Percentiles rank a stretch among this genome's conserved stretches.
phyloP scores from a whole-genome alignment of 2,888 invertebrate genomes.

The Oegoconia quadripuncta region DNA sequence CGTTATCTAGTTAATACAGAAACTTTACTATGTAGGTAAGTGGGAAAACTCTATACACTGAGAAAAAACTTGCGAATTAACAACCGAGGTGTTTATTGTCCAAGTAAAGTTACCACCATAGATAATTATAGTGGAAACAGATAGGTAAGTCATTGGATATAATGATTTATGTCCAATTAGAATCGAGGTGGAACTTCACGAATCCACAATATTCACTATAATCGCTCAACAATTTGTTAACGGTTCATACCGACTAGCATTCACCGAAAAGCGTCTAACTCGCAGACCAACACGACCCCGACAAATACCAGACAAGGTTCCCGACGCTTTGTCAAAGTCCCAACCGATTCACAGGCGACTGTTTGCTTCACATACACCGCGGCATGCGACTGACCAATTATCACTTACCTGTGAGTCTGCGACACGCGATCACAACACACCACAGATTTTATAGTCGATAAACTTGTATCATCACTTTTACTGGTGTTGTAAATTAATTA shows the following conservation, averaged over 20 bases:
- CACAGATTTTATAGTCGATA: slow-evolving; percentile 75
- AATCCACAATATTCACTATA: no score
- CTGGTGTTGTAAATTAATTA: slow-evolving; percentile 73
- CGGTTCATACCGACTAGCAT: background rate
- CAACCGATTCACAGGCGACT: slow-evolving; percentile 38
- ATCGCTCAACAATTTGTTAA: slow-evolving; percentile 1
- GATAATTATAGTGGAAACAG: no score
- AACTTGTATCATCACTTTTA: slow-evolving; percentile 77
- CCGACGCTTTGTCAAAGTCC: slow-evolving; percentile 45
- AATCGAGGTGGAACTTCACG: no score
- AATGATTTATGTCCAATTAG: no score
- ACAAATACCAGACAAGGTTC: slow-evolving; percentile 43
- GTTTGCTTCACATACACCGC: slow-evolving; percentile 64
- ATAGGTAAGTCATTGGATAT: no score
- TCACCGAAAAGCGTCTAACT: slow-evolving; percentile 45
- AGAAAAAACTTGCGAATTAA: no score
- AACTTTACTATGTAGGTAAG: no score
- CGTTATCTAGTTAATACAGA: no score
- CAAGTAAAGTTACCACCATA: no score
- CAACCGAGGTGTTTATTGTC: no score
- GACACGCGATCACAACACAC: slow-evolving; percentile 73
- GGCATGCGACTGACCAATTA: slow-evolving; percentile 68
- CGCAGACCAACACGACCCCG: slow-evolving; percentile 47
- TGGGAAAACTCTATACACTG: no score
- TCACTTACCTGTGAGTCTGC: slow-evolving; percentile 78